Conservation (phyloP, 2,113 vertebrate genomes). For the Lepidiolamprologus cunningtoni region DNA sequence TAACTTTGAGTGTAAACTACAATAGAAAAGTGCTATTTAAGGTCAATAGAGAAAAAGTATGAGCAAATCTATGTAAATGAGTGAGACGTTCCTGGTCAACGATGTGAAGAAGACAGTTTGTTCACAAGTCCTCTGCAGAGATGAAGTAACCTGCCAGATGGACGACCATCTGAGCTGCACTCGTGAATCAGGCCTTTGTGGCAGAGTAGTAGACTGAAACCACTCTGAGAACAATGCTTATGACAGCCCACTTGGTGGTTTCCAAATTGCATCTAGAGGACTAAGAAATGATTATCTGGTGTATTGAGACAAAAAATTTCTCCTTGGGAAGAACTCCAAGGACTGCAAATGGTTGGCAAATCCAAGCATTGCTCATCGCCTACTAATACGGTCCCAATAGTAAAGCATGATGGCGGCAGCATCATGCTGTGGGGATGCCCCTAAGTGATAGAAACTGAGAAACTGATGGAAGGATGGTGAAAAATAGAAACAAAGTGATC, state of each 20-base stretch:
- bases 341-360: not conserved
- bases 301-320: not conserved
- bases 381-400: not conserved
- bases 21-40: not conserved
- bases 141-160: not conserved
- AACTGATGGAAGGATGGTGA: not conserved
- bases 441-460: not conserved
- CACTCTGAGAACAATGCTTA: not conserved
- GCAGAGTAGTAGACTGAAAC: not conserved
- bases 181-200: not conserved
- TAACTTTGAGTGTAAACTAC: rapidly evolving
- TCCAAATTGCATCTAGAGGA: not conserved
- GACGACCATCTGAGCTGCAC: not conserved
- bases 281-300: not conserved
- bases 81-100: not conserved
- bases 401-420: not conserved
- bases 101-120: not conserved
- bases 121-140: not conserved
- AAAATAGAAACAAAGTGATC: not conserved
- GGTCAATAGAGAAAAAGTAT: not conserved
- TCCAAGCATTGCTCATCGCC: not conserved
- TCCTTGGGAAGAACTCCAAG: not conserved
- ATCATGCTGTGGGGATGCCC: not conserved
- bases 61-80: not conserved
- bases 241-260: not conserved